phyloP scores from a whole-genome alignment of 2,888 invertebrate species.

The Thyatira batis region DNA sequence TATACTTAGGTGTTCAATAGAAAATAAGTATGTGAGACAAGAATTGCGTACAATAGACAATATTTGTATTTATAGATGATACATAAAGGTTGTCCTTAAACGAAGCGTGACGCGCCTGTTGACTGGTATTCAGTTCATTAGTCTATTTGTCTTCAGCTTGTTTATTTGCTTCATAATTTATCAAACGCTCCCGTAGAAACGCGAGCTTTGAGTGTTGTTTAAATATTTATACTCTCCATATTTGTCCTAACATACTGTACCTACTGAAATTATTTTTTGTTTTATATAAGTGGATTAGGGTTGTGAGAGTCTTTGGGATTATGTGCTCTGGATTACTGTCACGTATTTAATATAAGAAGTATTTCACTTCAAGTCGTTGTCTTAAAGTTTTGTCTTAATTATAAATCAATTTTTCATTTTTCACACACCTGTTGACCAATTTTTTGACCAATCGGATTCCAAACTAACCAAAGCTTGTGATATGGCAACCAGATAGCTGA shows the following conservation, averaged over 20 bases:
- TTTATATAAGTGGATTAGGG: neutral
- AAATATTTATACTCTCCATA: neutral
- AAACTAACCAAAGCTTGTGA: too few species aligned
- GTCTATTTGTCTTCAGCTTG: conserved; percentile 12
- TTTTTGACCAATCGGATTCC: too few species aligned
- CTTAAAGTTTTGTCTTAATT: too few species aligned
- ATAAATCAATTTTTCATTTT: too few species aligned
- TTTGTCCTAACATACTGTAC: neutral
- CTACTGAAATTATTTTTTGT: neutral
- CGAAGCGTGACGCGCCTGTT: conserved; percentile 1
- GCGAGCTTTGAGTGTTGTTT: neutral
- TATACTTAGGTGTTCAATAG: neutral
- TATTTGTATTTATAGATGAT: neutral
- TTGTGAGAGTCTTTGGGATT: too few species aligned
- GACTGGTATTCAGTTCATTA: conserved; percentile 26
- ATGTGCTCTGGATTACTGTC: too few species aligned
- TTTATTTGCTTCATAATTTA: conserved; percentile 20
- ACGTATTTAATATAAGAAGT: too few species aligned
- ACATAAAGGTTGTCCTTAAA: neutral
- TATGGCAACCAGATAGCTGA: too few species aligned
- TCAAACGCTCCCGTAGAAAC: conserved; percentile 7
- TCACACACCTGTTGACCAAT: too few species aligned
- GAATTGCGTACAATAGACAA: neutral
- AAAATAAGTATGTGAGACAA: neutral
- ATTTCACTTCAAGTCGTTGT: too few species aligned